These are phyloP conservation scores for Pediacus dermestoides DNA, from an alignment of 2,888 invertebrate species.

Conservation along the genomic window DNA sequence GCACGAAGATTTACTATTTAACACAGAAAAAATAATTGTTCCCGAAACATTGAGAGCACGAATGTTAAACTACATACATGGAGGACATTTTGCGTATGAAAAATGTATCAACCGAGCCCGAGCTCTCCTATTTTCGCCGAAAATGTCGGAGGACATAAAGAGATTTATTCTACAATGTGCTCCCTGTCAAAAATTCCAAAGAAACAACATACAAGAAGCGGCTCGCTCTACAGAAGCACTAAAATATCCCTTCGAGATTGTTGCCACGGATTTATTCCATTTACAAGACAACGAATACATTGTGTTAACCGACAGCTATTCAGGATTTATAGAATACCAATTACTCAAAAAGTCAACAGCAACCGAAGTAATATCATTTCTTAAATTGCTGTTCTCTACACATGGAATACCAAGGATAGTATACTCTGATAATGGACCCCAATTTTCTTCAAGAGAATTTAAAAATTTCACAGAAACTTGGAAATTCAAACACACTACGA, in stretches of 20 bases:
- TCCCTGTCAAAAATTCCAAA: conserved; percentile 4
- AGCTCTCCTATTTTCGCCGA: conserved; percentile 18
- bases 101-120: conserved; percentile 20
- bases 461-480: not conserved
- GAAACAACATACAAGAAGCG: not conserved
- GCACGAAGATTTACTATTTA: conserved; percentile 18
- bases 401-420: not conserved
- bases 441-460: not conserved
- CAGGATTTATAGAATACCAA: not conserved
- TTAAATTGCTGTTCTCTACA: not conserved
- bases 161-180: conserved; percentile 14
- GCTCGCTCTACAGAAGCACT: not conserved
- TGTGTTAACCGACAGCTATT: not conserved
- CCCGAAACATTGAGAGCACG: conserved; percentile 15
- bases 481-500: not conserved
- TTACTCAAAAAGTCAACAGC: not conserved
- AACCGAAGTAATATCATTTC: not conserved
- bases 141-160: conserved; percentile 21
- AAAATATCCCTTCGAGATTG: not conserved
- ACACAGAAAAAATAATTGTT: conserved; percentile 19
- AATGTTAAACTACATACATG: conserved; percentile 20
- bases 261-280: not conserved
- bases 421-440: not conserved
- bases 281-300: not conserved
- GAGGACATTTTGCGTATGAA: conserved; percentile 19